Percentiles rank a stretch among this genome's conserved stretches.
These are phyloP conservation scores for Neostethus bicornis DNA, from an alignment of 2,797 vertebrate genomes.

Conservation along the genomic window DNA sequence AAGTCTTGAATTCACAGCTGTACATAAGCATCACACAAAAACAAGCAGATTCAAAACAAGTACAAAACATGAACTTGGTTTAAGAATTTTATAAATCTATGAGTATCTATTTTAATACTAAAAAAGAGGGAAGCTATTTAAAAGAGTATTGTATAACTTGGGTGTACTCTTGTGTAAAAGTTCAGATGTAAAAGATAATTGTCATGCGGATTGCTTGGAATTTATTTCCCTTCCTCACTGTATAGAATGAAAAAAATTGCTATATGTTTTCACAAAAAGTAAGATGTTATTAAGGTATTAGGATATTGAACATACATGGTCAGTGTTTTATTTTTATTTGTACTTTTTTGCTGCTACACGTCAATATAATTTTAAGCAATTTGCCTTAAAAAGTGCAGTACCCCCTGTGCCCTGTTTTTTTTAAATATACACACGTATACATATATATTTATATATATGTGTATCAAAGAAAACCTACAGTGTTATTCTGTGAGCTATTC, in stretches of 20 bases:
- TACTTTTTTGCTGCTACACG: constrained; percentile 81
- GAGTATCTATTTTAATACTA: constrained; percentile 88
- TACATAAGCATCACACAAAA: constrained; percentile 75
- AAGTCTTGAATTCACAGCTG: constrained; percentile 68
- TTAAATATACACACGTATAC: too few relatives aligned
- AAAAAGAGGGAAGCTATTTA: constrained; percentile 86
- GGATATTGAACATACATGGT: constrained; percentile 83
- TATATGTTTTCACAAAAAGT: constrained; percentile 78
- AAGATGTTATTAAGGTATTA: constrained; percentile 82
- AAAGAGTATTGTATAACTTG: constrained; percentile 87
- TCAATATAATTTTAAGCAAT: constrained; percentile 79
- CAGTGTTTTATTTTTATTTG: constrained; percentile 80
- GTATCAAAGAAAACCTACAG: constrained; percentile 31
- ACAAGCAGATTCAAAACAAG: constrained; percentile 79
- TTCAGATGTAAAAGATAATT: constrained; percentile 80
- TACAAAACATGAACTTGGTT: constrained; percentile 67
- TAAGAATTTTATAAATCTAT: constrained; percentile 83
- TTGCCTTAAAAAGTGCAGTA: constrained; percentile 85
- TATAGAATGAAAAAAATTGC: constrained; percentile 81
- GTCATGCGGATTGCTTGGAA: constrained; percentile 58
- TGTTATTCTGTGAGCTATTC: constrained; percentile 46
- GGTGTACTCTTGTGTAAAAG: constrained; percentile 84
- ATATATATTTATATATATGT: too few relatives aligned
- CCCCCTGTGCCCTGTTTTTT: constrained; percentile 45
- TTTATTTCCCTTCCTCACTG: constrained; percentile 51